Percentiles rank a stretch among this genome's conserved stretches.
phyloP scores from a whole-genome alignment of 2,888 invertebrate genomes.

The Mesochorus sp. region DNA sequence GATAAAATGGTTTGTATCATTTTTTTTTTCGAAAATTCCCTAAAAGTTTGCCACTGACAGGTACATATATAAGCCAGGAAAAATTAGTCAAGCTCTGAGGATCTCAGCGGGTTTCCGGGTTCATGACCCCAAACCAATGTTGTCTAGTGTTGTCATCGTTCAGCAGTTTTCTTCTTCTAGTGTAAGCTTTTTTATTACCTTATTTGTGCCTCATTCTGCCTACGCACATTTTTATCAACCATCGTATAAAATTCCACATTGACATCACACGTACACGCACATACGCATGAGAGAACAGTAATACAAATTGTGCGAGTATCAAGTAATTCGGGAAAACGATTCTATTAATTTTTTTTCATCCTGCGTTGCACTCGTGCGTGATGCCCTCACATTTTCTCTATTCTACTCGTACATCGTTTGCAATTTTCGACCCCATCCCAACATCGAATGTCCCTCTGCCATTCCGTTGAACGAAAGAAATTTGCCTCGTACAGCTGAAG shows the following conservation, averaged over 20 bases:
- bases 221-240: slow-evolving; percentile 62
- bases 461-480: slow-evolving; percentile 52
- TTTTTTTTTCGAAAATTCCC: too few relatives aligned
- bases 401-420: slow-evolving; percentile 1
- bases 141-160: slow-evolving; percentile 75
- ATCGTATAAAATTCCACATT: slow-evolving; percentile 25
- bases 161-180: slow-evolving; percentile 68
- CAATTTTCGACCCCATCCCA: slow-evolving; percentile 41
- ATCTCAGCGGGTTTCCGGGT: slow-evolving; percentile 77
- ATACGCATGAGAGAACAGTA: slow-evolving; percentile 31
- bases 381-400: slow-evolving; percentile 71
- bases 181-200: slow-evolving; percentile 75
- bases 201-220: slow-evolving; percentile 62
- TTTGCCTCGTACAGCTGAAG: slow-evolving; percentile 66
- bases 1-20: too few relatives aligned
- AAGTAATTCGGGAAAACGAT: slow-evolving; percentile 78
- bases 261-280: slow-evolving; percentile 44
- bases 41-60: too few relatives aligned
- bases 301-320: slow-evolving; percentile 28
- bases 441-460: slow-evolving; percentile 28
- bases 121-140: slow-evolving; percentile 78
- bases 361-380: slow-evolving; percentile 80
- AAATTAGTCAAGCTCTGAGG: slow-evolving; percentile 34
- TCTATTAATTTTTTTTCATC: slow-evolving; percentile 81
- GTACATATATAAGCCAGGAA: slow-evolving; percentile 1